Evolutionary conservation across 1,140 invertebrate species (phyloP), one percentile per base, ranked within the genome.

Genomic region (Macrocentrus cingulum): DNA sequence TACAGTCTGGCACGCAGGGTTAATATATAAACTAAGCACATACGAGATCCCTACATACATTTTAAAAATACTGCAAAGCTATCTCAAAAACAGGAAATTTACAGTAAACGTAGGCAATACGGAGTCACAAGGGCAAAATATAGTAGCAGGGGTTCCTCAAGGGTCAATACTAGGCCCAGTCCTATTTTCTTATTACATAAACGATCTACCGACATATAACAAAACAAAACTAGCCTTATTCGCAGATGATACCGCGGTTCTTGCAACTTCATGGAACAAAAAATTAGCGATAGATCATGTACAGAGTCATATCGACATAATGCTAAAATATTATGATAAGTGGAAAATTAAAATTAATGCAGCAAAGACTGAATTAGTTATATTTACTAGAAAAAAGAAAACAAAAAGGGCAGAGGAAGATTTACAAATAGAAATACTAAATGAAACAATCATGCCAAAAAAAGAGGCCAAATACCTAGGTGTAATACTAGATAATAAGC

Each of bases 1-100:
- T 37, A 61, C 56, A 0, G 67, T 72, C 6, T 74, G 68, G 67
- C 66, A 69, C 18, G 51, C 65, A 20, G 71, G 69, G 4, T 58
- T 75, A 7, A 56, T 73, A 11, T 61, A 60, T 29, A 74, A 73
- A 65, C 34, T 71, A 25, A 29, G 25, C n/a, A 37, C 49, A 29
- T 16, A 56, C 1, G 48, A 62, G 2, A 29, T 65, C 2, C 66
- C 60, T n/a, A 13, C 22, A 1, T 59, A 64, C n/a, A n/a, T 66
- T 48, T 61, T 63, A 0, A 58, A 58, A 61, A 34, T 63, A 6
- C 48, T 67, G 5, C 25, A 60, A n/a, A 60, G 56, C 18, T 65
- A 66, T 32, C 19, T 68, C 3, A 23, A 9, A 11, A 50, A 56
- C 1, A 56, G 44, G 55, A 55, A 20, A 2, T 61, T 56, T 18